Conservation (phyloP, 2,797 vertebrate genomes). For the Urosaurus nigricauda region DNA sequence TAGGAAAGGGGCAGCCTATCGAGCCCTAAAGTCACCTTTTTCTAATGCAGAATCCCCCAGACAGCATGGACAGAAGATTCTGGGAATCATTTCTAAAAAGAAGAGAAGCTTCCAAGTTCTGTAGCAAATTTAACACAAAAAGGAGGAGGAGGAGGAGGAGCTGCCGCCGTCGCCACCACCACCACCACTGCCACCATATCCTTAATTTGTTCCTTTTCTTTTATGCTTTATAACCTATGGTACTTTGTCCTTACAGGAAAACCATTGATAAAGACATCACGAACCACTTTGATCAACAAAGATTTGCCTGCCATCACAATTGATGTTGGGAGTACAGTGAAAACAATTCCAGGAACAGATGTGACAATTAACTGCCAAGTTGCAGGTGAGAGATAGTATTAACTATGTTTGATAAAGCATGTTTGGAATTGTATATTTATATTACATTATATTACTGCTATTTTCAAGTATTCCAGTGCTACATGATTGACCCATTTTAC, state of each 20-base stretch:
- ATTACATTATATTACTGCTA: background rate
- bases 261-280: constrained; percentile 82
- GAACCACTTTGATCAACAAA: constrained; percentile 75
- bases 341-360: constrained; percentile 78
- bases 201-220: background rate
- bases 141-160: background rate
- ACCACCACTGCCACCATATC: no score
- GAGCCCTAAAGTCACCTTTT: no score
- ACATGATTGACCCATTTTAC: background rate
- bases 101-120: no score
- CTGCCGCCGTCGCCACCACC: no score
- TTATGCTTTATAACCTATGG: constrained; percentile 40
- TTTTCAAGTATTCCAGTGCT: background rate
- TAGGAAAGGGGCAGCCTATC: no score
- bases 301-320: constrained; percentile 70
- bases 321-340: constrained; percentile 81
- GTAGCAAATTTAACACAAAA: background rate
- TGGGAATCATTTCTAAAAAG: no score
- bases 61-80: no score
- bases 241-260: constrained; percentile 78
- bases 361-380: constrained; percentile 84
- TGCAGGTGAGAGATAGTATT: constrained; percentile 78
- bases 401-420: background rate
- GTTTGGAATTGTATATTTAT: accelerated
- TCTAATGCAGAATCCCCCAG: no score